Base-by-base conservation (phyloP, 64 coral and sea anemone species). In the Porites australiensis region DNA sequence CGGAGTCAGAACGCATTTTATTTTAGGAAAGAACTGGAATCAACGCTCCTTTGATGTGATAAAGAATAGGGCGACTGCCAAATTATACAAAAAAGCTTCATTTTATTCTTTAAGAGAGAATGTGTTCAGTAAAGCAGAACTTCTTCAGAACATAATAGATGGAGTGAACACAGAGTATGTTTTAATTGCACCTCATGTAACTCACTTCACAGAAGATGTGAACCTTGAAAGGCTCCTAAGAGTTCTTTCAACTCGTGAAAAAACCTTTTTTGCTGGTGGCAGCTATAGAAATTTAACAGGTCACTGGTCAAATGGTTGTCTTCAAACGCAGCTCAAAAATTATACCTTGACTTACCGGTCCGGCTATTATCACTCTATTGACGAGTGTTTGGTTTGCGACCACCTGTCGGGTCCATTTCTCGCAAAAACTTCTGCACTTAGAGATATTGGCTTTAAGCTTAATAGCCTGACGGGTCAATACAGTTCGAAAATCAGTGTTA, bases 331-430 rank as follows among this genome's bases (percentile, higher is more conserved):
- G 48, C 79, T 99, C 0, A 72, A 82, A 72, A 96, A 99, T 58
- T 99, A 94, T 62, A 99, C 98, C 58, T 72, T 99, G 23, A 82
- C 88, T 50, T 99, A 88, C 13, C 90, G 86, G 91, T 13, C 70
- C 15, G 98, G 98, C 9, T 99, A 99, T 74, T 90, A 94, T 44
- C 71, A 83, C 20, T 99, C 98, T 37, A 86, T 94, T 49, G 58
- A 53, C n/a, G 94, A 96, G 50, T 99, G 98, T 48, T 73, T 99
- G 59, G 88, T 99, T 19, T 99, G 98, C 64, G 98, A 96, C 7
- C 58, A 91, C 60, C 60, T 93, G 3, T 22, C 72, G 13, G 94
- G 94, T 4, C 98, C 98, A 70, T 99, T 96, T 88, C 2, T 99
- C 8, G 94, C 98, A 3, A 96, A 93, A 45, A 93, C 94, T 18